Base-by-base conservation (phyloP, 2,888 invertebrate genomes). In the Orthosia gracilis region DNA sequence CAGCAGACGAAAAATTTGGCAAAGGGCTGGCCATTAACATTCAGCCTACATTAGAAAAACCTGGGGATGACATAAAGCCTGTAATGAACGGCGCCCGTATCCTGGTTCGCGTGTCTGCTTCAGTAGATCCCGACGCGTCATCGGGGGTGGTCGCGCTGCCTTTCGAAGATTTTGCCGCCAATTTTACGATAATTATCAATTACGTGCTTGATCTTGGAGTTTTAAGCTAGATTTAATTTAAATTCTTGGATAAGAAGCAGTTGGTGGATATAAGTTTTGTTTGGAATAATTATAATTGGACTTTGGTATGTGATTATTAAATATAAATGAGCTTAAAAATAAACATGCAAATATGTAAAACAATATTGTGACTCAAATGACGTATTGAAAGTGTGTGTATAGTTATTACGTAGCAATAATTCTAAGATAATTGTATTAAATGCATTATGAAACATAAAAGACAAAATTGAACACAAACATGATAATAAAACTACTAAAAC, bases 121-220 rank as follows among this genome's bases (percentile, higher is more conserved):
- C 90, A 92, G 92, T 92, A 73, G 76, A 71, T 76, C 75, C 71
- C 79, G 76, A 69, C 73, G 75, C 66, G 66, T 78, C 70, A 75
- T 11, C 31, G 83, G 72, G 88, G 66, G 73, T 57, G 83, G 89
- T 70, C 89, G 92, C 82, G 85, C 75, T 75, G 73, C 73, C 45
- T 54, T 45, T 62, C 64, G 9, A 40, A 65, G 78, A 81, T 69
- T 89, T 91, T 92, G 84, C 92, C 93, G 92, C 93, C 90, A 91
- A 91, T 87, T 86, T 91, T 89, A 88, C 91, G 85, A 84, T 74
- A 65, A 75, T 71, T 72, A 26, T 21, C 63, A 63, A 70, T 71
- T 63, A 73, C 58, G 54, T 52, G 18, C 11, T 73, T 17, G 9
- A 57, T 82, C 15, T 67, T 45, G 7, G 21, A 57, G 12, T 23